Conservation (phyloP, 2,113 vertebrate genomes). For the Leptobrachium ailaonicum region DNA sequence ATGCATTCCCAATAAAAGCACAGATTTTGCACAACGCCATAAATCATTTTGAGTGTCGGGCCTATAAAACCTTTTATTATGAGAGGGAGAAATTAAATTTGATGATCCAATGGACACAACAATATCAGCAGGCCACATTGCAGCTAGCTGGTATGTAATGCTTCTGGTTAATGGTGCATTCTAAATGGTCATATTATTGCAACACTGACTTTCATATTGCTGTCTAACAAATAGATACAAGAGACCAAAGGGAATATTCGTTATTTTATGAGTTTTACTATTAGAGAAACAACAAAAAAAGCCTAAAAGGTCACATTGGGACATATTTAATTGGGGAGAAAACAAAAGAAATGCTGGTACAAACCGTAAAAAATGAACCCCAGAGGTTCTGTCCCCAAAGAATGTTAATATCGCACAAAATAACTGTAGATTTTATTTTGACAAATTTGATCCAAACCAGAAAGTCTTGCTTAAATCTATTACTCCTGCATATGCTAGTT, state of each 20-base stretch:
- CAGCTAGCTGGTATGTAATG: constrained; percentile 12
- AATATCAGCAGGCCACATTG: constrained; percentile 24
- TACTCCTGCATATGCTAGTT: no score
- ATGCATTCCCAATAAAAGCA: no score
- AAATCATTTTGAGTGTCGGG: constrained; percentile 7
- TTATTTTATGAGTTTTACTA: not conserved
- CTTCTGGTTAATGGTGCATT: constrained; percentile 33
- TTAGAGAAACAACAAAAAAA: not conserved
- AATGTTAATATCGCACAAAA: no score
- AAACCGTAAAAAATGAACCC: no score
- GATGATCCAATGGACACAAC: constrained; percentile 39
- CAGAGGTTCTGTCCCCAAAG: no score
- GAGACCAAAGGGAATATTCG: constrained; percentile 8
- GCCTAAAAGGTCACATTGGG: not conserved
- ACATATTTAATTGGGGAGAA: no score
- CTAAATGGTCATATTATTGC: constrained; percentile 32
- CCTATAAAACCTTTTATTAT: constrained; percentile 8
- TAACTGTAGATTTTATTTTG: no score
- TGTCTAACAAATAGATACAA: constrained; percentile 8
- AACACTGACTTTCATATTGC: constrained; percentile 12
- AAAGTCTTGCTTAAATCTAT: no score
- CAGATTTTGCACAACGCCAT: not conserved
- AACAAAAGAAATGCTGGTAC: no score
- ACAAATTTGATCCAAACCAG: no score
- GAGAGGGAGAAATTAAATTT: constrained; percentile 22